Evolutionary conservation across 23 tunicate species (phyloP), one percentile per base, ranked within the genome.

Genomic region (Phallusia fumigata): DNA sequence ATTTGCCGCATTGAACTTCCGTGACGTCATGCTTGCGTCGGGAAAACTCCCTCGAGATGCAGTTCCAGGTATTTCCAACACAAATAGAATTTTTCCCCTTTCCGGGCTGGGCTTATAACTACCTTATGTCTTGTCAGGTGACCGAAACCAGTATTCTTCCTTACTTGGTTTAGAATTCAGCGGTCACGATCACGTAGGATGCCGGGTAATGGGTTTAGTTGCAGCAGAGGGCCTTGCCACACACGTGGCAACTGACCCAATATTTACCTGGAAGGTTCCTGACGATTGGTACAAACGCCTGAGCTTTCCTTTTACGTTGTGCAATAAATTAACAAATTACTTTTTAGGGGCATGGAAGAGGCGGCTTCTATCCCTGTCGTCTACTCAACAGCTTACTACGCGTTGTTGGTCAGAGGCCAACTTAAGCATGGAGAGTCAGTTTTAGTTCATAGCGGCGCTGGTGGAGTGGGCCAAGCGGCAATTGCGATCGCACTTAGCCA

Each of bases 391-490:
- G 85, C 85, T 19, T 82, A 65, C 26, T 82, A 82, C 33, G 78
- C 85, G 24, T 11, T 82, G 32, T 15, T 82, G 10, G 52, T 65
- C 34, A 34, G 47, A 22, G 85, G 85, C 5, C 65, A 35, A 15
- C 28, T 82, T 19, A 35, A 36, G 53, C 24, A 1, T 65, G 78
- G 85, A 33, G 53, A 82, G 11, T 32, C 33, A 5, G 32, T 82
- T 21, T 64, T 82, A 18, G 65, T 82, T 19, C 53, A 35, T 26
- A 35, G 49, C 24, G 85, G 85, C 35, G 53, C 35, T 33, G 49
- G 85, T 65, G 78, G 49, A 36, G 34, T 82, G 11, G 85, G 78
- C 11, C 76, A 82, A 69, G 85, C 85, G 12, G 53, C 85, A 11
- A 82, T 82, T 65, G 53, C 85, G 0, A 73, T 82, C 40, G 85